Base-by-base conservation (phyloP, 2,113 vertebrate genomes). In the Corythaeola cristata region DNA sequence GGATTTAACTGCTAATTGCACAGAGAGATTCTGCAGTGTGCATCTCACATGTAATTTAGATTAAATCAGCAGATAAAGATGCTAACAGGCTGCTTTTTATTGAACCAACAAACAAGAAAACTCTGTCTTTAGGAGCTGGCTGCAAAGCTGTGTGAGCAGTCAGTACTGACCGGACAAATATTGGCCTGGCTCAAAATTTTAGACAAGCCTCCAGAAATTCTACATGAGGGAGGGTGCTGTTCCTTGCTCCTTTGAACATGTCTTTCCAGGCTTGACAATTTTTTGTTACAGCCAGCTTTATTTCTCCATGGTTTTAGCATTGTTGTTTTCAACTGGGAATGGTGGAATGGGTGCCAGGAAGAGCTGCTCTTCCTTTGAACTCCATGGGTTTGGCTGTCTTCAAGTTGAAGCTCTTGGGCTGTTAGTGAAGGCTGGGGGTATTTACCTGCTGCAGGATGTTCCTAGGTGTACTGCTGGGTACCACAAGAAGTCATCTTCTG, bases 41-140 rank as follows among this genome's bases (percentile, higher is more conserved):
- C 72, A 62, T 63, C 84, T 92, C 69, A 2, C 72, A 26, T 39
- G 66, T 84, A 84, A 92, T 93, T 94, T 80, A 88, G 85, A 88
- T 80, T 86, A 74, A 90, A 92, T 88, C 74, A 69, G 90, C 95
- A 93, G 84, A 90, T 73, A 96, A 95, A 83, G 76, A 62, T 39
- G 68, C 44, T 89, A 91, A 77, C n/a, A 63, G 74, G 67, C 85
- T 88, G 81, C 85, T 77, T 79, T 45, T 80, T 81, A 91, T 85
- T 76, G 63, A 93, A 44, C 67, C 68, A 88, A 50, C 74, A 93
- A 63, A 37, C 22, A 22, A 35, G 47, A 13, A 47, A 80, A 28
- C 49, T 52, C 55, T 30, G 12, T 59, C 56, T 81, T 45, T 9
- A 18, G 73, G 55, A 76, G n/a, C 56, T 58, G 77, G 6, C 68